Evolutionary conservation across 2,888 invertebrate genomes (phyloP), one percentile per base, ranked within the genome.

Genomic region (Leucophora obtusa): DNA sequence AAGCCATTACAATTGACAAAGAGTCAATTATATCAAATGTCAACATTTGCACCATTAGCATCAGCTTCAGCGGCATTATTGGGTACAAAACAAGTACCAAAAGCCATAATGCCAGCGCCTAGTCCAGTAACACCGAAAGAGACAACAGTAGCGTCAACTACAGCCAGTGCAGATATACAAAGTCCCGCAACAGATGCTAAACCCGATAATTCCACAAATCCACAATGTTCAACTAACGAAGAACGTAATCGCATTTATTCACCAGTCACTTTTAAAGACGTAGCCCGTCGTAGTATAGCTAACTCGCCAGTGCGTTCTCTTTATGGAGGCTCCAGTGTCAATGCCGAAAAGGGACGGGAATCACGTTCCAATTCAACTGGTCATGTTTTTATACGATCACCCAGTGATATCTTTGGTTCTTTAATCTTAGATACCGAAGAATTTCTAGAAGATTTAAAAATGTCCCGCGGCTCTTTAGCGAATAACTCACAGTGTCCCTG

Each of bases 201-300:
- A 50, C 33, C 18, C 2, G 79, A 71, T 9, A 82, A 76, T 51
- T 7, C 74, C 8, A 62, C 88, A 50, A 62, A 88, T 5, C 14
- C 54, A 9, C 15, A 24, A 17, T 21, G 63, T 63, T 17, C 76
- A 8, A 11, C 43, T 24, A 59, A 11, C 24, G 89, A 89, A n/a
- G 94, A 95, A 84, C 94, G 94, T 75, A 92, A 94, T 85, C 92
- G 94, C 66, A 94, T 94, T 83, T 96, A 96, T 88, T 96, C 96
- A 0, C 96, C 96, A 0, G 95, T 96, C 17, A 96, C 96, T 0
- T 96, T 96, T 86, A 94, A 96, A 86, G 96, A 96, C 87, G 95
- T 96, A 0, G 95, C 95, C 0, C 90, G 94, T n/a, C 91, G 95
- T 70, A 96, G 96, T 85, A 93, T 94, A 77, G 95, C 94, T 0